Base-by-base conservation (phyloP, 1,140 invertebrate genomes). In the Pentalonia nigronervosa region DNA sequence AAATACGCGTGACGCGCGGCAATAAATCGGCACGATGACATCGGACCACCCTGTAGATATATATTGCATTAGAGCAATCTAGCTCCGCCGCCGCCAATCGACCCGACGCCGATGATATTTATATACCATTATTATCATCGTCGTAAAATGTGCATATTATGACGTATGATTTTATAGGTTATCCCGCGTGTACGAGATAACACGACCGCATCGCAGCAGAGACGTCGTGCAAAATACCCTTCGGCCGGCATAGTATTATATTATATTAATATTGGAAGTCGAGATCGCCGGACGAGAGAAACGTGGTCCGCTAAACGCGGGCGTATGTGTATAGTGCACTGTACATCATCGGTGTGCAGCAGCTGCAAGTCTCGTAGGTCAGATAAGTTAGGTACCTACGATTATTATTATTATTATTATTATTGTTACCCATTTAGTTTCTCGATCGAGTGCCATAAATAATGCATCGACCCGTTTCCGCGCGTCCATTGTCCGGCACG, bases 1-100 rank as follows among this genome's bases (percentile, higher is more conserved):
- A 50, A 34, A 90, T 56, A 7, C 48, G 60, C 60, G 60, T 76
- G 60, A 76, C 47, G 47, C 36, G 25, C 14, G 14, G 89, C 89
- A 90, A 90, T 90, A 90, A 90, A 90, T 90, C 36, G 89, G 89
- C 89, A 41, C 2, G 89, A 90, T 90, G 89, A 90, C 89, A n/a
- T 67, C 36, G 56, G 89, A 90, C 89, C 89, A 67, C 89, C 89
- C 89, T 30, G 53, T n/a, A 90, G 56, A 41, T 17, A 86, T 17
- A 86, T 67, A 67, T 67, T 30, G 4, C n/a, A 76, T 76, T n/a
- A 76, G 30, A 14, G 60, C 60, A 30, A 67, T 14, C 30, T 67
- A n/a, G 60, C 30, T 56, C 8, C 2, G 56, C 20, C 56, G 56
- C 56, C 56, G 60, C 25, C 60, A 67, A 67, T 67, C 53, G 56